Base-by-base conservation (phyloP, 2,888 invertebrate genomes). In the Timema podura region DNA sequence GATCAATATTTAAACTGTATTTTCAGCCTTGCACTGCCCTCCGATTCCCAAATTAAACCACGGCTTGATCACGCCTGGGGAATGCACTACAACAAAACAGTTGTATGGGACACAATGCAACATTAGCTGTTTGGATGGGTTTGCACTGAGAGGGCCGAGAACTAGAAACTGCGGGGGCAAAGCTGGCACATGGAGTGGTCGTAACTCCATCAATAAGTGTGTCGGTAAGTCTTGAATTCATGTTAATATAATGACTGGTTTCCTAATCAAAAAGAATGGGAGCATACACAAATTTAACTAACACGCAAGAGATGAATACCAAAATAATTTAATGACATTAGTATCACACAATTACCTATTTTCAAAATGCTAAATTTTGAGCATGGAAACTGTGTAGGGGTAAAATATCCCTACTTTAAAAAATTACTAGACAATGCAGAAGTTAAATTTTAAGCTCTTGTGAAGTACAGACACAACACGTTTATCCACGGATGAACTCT, bases 71-170 rank as follows among this genome's bases (percentile, higher is more conserved):
- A 80, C 79, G 48, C 88, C 88, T 0, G 76, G 80, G 11, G 81
- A 82, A 8, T 90, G 90, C 75, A 82, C 81, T 15, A 79, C 77
- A 30, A 80, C 81, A 6, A 87, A 87, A 75, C 85, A 87, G 49
- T 79, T 83, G 0, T 87, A 84, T 76, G 86, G 86, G 0, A 85
- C 85, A 45, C 84, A 82, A 44, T 90, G 90, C 77, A 83, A 82
- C 13, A 81, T 86, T 61, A 78, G 79, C 7, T 90, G 90, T 76
- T 79, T 83, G n/a, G 76, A 81, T 6, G 90, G 89, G 6, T 90
- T 86, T 77, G 81, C 82, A 54, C 76, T 88, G 6, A 79, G 82
- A 68, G 89, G 89, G 0, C 84, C 87, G 0, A 76, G 79, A 49
- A 80, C 80, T 49, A 83, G 83, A 74, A 81, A 79, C 44, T 90